phyloP scores from a whole-genome alignment of 2,797 vertebrate species.

The Rhinogobio ventralis region DNA sequence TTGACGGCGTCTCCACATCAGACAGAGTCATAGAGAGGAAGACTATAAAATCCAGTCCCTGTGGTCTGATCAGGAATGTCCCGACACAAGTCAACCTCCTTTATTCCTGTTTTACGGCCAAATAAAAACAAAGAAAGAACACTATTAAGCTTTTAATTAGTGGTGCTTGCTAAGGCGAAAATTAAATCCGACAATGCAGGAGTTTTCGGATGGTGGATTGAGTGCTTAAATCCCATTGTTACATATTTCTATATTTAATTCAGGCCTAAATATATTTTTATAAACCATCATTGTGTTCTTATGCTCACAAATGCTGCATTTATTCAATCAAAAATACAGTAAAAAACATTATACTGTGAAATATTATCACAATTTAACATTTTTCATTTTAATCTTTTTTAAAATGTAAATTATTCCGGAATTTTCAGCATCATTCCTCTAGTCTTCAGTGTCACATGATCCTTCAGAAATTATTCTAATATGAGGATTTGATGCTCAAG shows the following conservation, averaged over 20 bases:
- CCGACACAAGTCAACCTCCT: conserved; percentile 40
- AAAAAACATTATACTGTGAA: no score
- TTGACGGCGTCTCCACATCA: conserved; percentile 37
- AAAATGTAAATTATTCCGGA: no score
- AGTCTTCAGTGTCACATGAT: conserved; percentile 1
- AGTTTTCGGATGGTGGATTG: background rate
- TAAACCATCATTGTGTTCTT: background rate
- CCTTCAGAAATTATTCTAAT: background rate
- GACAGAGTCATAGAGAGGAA: conserved; percentile 16
- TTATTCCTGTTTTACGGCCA: conserved; percentile 35
- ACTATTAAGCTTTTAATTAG: background rate
- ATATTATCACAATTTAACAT: no score
- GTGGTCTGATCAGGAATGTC: conserved; percentile 55
- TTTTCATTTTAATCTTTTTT: no score
- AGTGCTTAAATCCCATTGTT: background rate
- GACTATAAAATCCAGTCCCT: conserved; percentile 40
- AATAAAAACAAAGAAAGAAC: conserved; percentile 16
- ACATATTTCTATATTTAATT: background rate
- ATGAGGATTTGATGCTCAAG: background rate
- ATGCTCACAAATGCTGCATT: background rate
- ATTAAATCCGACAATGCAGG: background rate
- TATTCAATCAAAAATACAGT: background rate
- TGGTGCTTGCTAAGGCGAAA: background rate
- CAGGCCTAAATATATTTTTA: background rate
- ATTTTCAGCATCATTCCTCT: no score